A percentile compares a stretch with the other conserved stretches of the same genome.
Evolutionary conservation across 2,797 vertebrate genomes (phyloP).

Genomic region (Myotis pilosus): DNA sequence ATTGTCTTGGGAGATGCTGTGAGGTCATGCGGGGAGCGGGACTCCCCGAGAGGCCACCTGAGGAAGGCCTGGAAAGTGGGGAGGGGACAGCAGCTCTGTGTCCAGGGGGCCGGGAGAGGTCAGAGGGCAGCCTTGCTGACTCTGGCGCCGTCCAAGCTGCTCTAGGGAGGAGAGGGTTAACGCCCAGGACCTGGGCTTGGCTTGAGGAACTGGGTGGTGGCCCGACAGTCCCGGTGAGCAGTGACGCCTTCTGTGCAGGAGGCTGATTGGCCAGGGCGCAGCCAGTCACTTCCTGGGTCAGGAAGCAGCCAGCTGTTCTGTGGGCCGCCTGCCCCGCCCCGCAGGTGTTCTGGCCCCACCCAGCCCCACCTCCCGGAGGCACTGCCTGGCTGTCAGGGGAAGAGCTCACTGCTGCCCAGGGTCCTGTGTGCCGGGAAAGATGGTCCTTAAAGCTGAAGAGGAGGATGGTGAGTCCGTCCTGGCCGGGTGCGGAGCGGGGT

Average conservation of each 20-base stretch:
- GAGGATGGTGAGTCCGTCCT: conserved; percentile 59
- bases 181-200: neutral
- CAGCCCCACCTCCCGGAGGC: neutral
- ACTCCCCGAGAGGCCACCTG: neutral
- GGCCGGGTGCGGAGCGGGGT: no score
- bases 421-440: neutral
- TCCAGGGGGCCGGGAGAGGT: no score
- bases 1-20: neutral
- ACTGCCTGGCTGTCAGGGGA: neutral
- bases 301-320: conserved; percentile 58
- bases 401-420: neutral
- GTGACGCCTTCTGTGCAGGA: neutral
- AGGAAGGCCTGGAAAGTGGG: neutral
- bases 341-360: neutral
- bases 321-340: neutral
- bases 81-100: no score
- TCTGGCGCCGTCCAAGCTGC: neutral
- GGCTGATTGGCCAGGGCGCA: conserved; percentile 60
- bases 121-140: no score
- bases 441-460: conserved; percentile 73
- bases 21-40: neutral
- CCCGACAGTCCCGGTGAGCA: neutral
- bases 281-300: neutral
- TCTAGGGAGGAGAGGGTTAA: conserved; percentile 43
- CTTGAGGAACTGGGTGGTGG: conserved; percentile 76